phyloP scores from a whole-genome alignment of 2,113 vertebrate species.

The Rostratula benghalensis region DNA sequence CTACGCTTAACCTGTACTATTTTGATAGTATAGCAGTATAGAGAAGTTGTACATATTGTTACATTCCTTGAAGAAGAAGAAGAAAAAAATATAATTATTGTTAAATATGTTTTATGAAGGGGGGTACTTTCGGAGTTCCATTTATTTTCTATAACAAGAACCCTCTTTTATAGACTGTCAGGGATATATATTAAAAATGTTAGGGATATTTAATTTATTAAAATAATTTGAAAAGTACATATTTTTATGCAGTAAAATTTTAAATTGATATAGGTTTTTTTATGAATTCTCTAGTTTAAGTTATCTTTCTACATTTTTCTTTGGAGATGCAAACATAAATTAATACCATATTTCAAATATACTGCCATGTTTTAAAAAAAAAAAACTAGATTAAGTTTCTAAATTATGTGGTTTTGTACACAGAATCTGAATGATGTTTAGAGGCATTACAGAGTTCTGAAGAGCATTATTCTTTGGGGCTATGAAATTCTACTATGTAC shows the following conservation, averaged over 20 bases:
- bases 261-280: constrained; percentile 75
- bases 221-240: constrained; percentile 82
- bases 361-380: constrained; percentile 75
- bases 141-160: constrained; percentile 82
- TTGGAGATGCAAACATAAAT: constrained; percentile 74
- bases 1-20: constrained; percentile 69
- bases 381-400: constrained; percentile 69
- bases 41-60: constrained; percentile 81
- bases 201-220: constrained; percentile 84
- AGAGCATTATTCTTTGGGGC: constrained; percentile 60
- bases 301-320: constrained; percentile 80
- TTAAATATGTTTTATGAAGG: constrained; percentile 83
- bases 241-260: constrained; percentile 84
- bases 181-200: constrained; percentile 79
- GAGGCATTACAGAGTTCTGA: constrained; percentile 69
- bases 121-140: constrained; percentile 78
- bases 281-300: constrained; percentile 77
- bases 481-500: constrained; percentile 53
- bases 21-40: constrained; percentile 76
- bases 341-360: constrained; percentile 76
- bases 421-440: constrained; percentile 68
- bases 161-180: constrained; percentile 85
- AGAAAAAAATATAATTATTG: constrained; percentile 69
- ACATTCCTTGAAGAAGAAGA: constrained; percentile 78
- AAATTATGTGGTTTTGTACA: constrained; percentile 76